phyloP scores from a whole-genome alignment of 64 coral and sea anemone genomes.

The Acropora yongei region DNA sequence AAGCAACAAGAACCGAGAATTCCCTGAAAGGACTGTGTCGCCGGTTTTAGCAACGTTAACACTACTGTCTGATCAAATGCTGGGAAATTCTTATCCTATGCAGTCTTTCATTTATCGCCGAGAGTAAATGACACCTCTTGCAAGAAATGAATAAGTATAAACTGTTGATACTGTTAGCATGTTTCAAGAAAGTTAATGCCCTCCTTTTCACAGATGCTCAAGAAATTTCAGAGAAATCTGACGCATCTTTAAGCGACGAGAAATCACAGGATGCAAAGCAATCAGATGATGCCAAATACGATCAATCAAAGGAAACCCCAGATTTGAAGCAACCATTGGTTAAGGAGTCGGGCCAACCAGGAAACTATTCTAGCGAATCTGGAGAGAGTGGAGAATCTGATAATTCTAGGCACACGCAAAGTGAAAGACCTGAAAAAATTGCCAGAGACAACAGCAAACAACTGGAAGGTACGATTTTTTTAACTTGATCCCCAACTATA shows the following conservation, averaged over 20 bases:
- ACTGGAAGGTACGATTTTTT: not conserved
- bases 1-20: no score
- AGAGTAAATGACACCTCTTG: not conserved
- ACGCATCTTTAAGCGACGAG: not conserved
- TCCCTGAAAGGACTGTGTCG: no score
- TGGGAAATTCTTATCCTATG: no score
- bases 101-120: no score
- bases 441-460: not conserved
- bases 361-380: not conserved
- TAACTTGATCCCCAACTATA: no score
- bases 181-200: not conserved
- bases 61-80: no score
- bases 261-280: not conserved
- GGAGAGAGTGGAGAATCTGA: conserved; percentile 39
- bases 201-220: not conserved
- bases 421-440: conserved; percentile 40
- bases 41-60: no score
- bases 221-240: not conserved
- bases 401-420: not conserved
- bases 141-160: not conserved
- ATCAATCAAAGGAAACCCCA: not conserved
- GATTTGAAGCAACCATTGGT: not conserved
- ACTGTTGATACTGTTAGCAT: not conserved
- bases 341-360: conserved; percentile 9
- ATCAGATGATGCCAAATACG: not conserved